Evolutionary conservation across 2,113 vertebrate species (phyloP), one percentile per base, ranked within the genome.

Genomic region (Irena cyanogastra): DNA sequence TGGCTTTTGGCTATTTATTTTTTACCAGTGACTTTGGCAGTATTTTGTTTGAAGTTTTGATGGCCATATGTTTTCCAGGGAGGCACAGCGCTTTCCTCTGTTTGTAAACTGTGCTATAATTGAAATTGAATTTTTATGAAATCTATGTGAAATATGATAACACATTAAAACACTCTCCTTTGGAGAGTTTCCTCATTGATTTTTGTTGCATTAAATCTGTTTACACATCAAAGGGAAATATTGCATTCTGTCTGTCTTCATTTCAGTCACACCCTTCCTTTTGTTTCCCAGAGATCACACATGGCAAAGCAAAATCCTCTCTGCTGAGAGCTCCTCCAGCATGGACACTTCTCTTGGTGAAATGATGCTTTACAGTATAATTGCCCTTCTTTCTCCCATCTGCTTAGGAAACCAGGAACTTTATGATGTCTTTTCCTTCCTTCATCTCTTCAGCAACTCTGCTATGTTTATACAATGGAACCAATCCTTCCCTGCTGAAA

Each of bases 111-210:
- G 81, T 57, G 92, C 95, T 95, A 94, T 97, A 97, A 96, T 95
- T 97, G 97, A 97, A 97, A 97, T 95, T 95, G 97, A 97, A 88
- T 96, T 96, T 97, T 97, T 94, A 96, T 94, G 92, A 93, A 96
- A 95, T 96, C 95, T 70, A 88, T 78, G 89, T 97, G 96, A 97
- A 96, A 95, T 95, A 96, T 96, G 95, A 95, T 96, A 97, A 91
- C 92, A 60, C 93, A 97, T 95, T 95, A 97, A 97, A 97, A 96
- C 83, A 74, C 92, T 89, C 90, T 95, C 91, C 95, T 95, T 94
- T 86, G 86, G 95, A 96, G 97, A 92, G 71, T 93, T 95, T 94
- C 87, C 84, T 90, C 95, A 96, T 95, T 96, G 97, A 97, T 97
- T 96, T 96, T 96, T 86, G 94, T 86, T 93, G 83, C 94, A 96